Base-by-base conservation (phyloP, 2,113 vertebrate species). In the Eptesicus fuscus region DNA sequence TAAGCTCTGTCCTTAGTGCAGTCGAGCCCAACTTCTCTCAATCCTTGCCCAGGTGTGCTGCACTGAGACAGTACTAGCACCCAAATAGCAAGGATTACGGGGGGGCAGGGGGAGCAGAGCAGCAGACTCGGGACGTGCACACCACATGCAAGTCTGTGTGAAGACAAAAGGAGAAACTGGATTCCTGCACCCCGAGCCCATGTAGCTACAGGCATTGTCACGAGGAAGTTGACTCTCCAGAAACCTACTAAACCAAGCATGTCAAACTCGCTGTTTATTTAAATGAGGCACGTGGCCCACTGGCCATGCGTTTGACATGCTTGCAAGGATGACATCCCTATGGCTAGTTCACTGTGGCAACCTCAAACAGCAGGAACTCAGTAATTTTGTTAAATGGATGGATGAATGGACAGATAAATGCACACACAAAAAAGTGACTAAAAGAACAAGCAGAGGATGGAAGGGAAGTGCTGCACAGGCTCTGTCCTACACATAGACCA, bases 21-120 rank as follows among this genome's bases (percentile, higher is more conserved):
- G 70, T 93, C 5, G 22, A 67, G 32, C 95, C 90, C 89, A 93
- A 79, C 92, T 47, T 96, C 95, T 97, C 93, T 93, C 65, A 96
- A 97, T 93, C 97, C 93, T 97, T 96, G 90, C 92, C 95, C 96
- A 95, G 96, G 96, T 97, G 93, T 96, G 97, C 91, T 93, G 92
- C 97, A 96, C 91, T 56, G 74, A 96, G 79, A 95, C 28, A 97
- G 97, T 96, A 96, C 65, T 96, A 92, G 90, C 90, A 96, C 93
- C 96, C 90, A 92, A 95, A 95, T 3, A 97, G 96, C 96, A 96
- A 97, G 96, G 79, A 94, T 95, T 96, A 96, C 95, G 96, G 95
- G 84, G 53, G 53, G 9, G 56, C 63, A 22, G 8, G 7, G 51
- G 69, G 59, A 92, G 79, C 95, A 97, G 83, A 42, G 63, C 37